These are phyloP conservation scores for Cebus imitator DNA, from an alignment of 2,113 vertebrate genomes.

Conservation along the genomic window DNA sequence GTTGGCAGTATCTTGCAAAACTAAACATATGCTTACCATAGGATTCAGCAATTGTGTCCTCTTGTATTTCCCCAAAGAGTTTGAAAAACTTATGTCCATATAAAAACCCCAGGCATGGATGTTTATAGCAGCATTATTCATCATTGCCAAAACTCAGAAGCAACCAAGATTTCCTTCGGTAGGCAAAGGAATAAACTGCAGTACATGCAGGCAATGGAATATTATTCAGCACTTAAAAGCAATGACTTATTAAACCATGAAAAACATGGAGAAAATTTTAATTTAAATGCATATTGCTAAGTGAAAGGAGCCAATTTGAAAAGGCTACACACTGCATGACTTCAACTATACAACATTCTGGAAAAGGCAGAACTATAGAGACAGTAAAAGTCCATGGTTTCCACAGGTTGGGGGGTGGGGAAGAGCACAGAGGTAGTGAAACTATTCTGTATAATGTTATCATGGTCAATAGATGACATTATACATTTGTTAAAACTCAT, in stretches of 20 bases:
- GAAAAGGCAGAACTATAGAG: neutral
- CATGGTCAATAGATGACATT: neutral
- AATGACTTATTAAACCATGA: neutral
- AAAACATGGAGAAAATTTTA: neutral
- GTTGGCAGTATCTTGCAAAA: neutral
- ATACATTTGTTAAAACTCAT: neutral
- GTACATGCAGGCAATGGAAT: neutral
- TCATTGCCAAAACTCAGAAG: neutral
- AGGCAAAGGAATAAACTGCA: neutral
- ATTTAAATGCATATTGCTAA: neutral
- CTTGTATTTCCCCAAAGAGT: neutral
- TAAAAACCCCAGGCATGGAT: neutral
- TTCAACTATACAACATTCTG: neutral
- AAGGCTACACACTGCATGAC: neutral
- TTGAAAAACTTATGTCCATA: neutral
- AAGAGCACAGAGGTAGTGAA: neutral
- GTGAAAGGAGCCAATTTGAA: neutral
- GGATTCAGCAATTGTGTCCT: neutral
- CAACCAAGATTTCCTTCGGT: neutral
- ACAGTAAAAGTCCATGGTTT: neutral
- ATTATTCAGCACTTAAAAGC: neutral
- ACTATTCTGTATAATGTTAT: too few species aligned
- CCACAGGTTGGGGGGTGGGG: neutral
- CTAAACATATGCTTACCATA: neutral
- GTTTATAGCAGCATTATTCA: neutral